A percentile compares a stretch with the other conserved stretches of the same genome.
Conservation (phyloP, 1,140 invertebrate genomes). For the Drosophila auraria region DNA sequence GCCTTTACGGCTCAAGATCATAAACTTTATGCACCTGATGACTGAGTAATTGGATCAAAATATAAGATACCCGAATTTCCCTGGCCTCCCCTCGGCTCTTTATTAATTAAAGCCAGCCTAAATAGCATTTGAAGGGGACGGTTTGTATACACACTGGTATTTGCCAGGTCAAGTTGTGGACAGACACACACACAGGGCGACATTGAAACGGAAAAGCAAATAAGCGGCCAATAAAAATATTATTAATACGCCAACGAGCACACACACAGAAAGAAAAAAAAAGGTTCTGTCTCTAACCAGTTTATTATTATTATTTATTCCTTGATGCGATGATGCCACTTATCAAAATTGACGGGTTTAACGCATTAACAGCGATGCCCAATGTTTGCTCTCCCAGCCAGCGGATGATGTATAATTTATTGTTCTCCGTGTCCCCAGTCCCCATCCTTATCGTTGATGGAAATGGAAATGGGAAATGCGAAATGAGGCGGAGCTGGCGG, state of each 20-base stretch:
- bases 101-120: slow-evolving; percentile 57
- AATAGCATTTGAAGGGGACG: slow-evolving; percentile 2
- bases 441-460: slow-evolving; percentile 31
- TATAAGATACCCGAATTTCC: slow-evolving; percentile 1
- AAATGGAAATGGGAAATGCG: slow-evolving; percentile 17
- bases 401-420: slow-evolving; percentile 29
- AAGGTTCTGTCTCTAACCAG: not conserved
- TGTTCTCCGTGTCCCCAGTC: slow-evolving; percentile 17
- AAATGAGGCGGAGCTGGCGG: slow-evolving; percentile 7
- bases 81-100: slow-evolving; percentile 10
- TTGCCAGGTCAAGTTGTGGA: slow-evolving; percentile 40
- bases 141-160: slow-evolving; percentile 4
- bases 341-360: slow-evolving; percentile 28
- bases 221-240: slow-evolving; percentile 80
- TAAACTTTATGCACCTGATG: slow-evolving; percentile 31
- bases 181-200: slow-evolving; percentile 16
- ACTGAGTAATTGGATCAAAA: slow-evolving; percentile 13
- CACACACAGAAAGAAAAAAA: slow-evolving; percentile 31
- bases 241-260: slow-evolving; percentile 70
- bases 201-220: slow-evolving; percentile 54
- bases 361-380: slow-evolving; percentile 1
- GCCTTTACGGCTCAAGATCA: slow-evolving; percentile 5
- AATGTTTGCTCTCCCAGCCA: slow-evolving; percentile 9
- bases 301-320: slow-evolving; percentile 13
- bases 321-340: slow-evolving; percentile 24